Conservation (phyloP, 2,888 invertebrate species). For the Watsonalla cultraria region DNA sequence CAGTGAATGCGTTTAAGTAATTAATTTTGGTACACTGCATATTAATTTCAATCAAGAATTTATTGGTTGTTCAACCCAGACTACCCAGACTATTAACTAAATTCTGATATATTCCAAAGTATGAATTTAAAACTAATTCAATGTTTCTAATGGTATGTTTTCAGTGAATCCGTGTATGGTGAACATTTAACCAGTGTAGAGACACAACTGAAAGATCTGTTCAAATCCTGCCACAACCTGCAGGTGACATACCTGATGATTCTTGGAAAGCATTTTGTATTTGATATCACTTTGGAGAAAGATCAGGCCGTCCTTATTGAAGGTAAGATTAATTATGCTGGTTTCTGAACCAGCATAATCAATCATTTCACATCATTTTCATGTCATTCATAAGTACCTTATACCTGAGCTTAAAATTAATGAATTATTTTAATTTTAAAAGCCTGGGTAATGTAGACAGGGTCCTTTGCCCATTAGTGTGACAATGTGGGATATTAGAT, state of each 20-base stretch:
- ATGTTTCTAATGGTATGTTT: constrained; percentile 10
- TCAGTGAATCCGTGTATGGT: constrained; percentile 63
- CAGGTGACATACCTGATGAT: constrained; percentile 60
- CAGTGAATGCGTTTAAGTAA: no score
- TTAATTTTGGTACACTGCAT: no score
- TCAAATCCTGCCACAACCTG: constrained; percentile 61
- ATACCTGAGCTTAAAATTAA: no score
- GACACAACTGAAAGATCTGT: constrained; percentile 58
- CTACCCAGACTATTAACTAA: not conserved
- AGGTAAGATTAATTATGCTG: constrained; percentile 32
- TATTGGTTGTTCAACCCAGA: not conserved
- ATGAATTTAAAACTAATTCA: not conserved
- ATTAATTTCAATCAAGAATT: no score
- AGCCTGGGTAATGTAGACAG: no score
- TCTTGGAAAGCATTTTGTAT: constrained; percentile 58
- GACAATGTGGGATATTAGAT: no score
- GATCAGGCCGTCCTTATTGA: constrained; percentile 52
- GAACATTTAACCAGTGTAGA: constrained; percentile 41
- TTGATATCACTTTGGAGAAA: constrained; percentile 48
- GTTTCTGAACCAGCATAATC: no score
- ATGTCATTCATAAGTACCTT: no score
- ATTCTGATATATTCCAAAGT: constrained; percentile 3
- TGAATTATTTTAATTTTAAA: no score
- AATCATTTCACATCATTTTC: no score
- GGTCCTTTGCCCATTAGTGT: no score